Percentiles rank a stretch among this genome's conserved stretches.
These are phyloP conservation scores for Leptocoma aspasia DNA, from an alignment of 2,113 vertebrate genomes.

Conservation along the genomic window DNA sequence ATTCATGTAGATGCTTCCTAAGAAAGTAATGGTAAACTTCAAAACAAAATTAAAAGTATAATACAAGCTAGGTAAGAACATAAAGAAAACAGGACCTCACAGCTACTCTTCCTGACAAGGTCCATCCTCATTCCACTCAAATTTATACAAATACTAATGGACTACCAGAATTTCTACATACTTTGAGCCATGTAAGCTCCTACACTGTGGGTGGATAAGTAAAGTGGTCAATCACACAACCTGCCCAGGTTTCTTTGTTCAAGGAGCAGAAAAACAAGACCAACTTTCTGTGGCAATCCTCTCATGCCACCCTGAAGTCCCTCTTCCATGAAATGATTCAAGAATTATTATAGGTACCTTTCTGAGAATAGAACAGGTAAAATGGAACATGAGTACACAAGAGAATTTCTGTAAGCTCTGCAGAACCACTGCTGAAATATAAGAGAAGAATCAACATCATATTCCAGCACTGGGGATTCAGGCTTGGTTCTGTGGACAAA, in stretches of 20 bases:
- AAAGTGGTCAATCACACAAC: neutral
- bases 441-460: neutral
- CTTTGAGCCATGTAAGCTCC: neutral
- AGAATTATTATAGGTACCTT: neutral
- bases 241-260: neutral
- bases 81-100: neutral
- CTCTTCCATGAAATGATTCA: neutral
- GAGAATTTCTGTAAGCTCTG: neutral
- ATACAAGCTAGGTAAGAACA: neutral
- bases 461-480: neutral
- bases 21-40: neutral
- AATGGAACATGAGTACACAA: neutral
- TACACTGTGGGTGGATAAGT: neutral
- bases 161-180: neutral
- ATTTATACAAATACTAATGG: neutral
- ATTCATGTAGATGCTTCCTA: neutral
- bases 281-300: neutral
- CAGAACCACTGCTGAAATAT: neutral
- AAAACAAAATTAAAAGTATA: neutral
- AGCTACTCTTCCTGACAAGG: neutral
- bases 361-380: neutral
- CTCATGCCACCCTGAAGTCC: neutral
- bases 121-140: fast-evolving
- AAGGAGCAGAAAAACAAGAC: neutral
- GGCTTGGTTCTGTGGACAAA: neutral